Evolutionary conservation across 2,113 vertebrate genomes (phyloP).

Genomic region (Megaceryle maxima): DNA sequence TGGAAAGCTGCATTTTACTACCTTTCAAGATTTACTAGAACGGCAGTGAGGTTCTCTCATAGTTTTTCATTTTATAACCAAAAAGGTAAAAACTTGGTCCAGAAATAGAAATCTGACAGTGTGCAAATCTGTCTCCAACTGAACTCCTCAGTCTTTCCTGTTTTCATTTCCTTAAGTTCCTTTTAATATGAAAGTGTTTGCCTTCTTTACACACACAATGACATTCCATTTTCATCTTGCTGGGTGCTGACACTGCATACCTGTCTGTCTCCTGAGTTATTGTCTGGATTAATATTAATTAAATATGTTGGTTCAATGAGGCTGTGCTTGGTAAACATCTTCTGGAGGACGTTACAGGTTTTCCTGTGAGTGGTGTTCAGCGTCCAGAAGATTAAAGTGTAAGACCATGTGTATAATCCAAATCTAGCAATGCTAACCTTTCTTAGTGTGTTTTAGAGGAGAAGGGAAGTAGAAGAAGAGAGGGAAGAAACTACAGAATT

Average conservation of each 20-base stretch:
- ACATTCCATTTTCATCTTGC: constrained; percentile 7
- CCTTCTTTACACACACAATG: neutral
- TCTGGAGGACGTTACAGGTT: neutral
- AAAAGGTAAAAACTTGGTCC: neutral
- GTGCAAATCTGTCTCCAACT: neutral
- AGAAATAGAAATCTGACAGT: neutral
- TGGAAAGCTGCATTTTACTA: neutral
- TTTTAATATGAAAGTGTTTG: neutral
- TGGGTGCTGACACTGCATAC: constrained; percentile 15
- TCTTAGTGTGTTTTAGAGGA: neutral
- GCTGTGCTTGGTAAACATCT: constrained; percentile 39
- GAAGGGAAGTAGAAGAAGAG: neutral
- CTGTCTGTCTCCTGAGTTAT: constrained; percentile 38
- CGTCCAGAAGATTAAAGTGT: neutral
- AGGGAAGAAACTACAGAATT: neutral
- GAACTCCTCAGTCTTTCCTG: neutral
- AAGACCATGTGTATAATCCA: neutral
- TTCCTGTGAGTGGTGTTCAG: neutral
- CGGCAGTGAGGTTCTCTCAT: neutral
- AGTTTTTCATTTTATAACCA: neutral
- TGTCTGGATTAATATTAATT: constrained; percentile 53
- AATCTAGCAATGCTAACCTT: neutral
- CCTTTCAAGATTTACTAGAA: neutral
- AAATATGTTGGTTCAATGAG: neutral
- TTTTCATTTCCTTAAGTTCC: neutral